A percentile compares a stretch with the other conserved stretches of the same genome.
Conservation (phyloP, 2,888 invertebrate genomes). For the Brassicogethes aeneus region DNA sequence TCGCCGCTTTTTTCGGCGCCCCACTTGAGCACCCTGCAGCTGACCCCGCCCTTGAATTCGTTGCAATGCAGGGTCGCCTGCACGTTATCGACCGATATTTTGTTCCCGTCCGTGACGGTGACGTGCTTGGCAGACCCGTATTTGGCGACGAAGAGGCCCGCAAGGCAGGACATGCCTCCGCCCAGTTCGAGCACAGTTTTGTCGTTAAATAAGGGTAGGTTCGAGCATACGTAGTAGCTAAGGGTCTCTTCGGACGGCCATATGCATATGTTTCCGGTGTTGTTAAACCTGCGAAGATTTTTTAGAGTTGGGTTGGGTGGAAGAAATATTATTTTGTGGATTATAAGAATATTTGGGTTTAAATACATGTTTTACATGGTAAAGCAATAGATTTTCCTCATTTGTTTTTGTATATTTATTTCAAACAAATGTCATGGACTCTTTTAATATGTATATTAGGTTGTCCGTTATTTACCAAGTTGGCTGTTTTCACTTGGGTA, state of each 20-base stretch:
- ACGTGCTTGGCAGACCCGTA: conserved; percentile 55
- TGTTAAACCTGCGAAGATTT: too few species aligned
- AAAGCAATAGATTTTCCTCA: too few species aligned
- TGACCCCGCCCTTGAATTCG: conserved; percentile 46
- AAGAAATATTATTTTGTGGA: too few species aligned
- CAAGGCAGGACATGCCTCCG: conserved; percentile 78
- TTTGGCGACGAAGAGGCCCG: conserved; percentile 64
- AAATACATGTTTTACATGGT: too few species aligned
- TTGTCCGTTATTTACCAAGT: too few species aligned
- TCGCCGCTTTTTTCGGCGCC: conserved; percentile 29
- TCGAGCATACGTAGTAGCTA: conserved; percentile 57
- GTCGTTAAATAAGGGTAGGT: conserved; percentile 53
- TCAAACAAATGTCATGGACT: too few species aligned
- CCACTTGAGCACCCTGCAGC: conserved; percentile 49
- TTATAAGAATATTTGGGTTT: too few species aligned
- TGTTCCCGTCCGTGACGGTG: conserved; percentile 71
- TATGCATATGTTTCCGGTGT: conserved; percentile 70
- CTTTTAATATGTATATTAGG: too few species aligned
- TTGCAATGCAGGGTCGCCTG: conserved; percentile 57
- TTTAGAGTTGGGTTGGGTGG: too few species aligned
- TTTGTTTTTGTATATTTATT: too few species aligned
- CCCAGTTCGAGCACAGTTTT: conserved; percentile 69
- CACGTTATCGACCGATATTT: conserved; percentile 64
- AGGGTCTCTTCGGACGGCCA: conserved; percentile 75
- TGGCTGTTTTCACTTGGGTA: too few species aligned